Evolutionary conservation across 1,140 invertebrate species (phyloP).

Genomic region (Drosophila leontia): DNA sequence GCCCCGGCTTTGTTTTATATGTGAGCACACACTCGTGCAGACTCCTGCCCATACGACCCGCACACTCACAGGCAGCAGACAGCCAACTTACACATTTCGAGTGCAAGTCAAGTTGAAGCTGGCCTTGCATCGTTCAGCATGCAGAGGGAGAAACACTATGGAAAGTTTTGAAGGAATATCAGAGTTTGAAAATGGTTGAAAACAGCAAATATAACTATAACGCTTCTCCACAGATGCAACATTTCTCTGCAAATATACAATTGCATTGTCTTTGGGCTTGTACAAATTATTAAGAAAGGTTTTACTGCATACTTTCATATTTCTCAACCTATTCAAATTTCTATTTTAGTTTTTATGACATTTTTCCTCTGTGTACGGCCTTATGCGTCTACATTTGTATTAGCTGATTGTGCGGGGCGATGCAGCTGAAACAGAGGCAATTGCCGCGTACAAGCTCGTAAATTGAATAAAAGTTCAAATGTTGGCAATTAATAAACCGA

Average conservation of each 20-base stretch:
- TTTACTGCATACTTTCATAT: neutral
- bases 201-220: neutral
- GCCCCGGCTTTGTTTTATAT: conserved; percentile 66
- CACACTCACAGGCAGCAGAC: conserved; percentile 18
- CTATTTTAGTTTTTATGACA: neutral
- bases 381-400: conserved; percentile 36
- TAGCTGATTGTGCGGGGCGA: conserved; percentile 57
- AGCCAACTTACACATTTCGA: conserved; percentile 34
- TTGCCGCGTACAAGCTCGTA: conserved; percentile 71
- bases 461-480: conserved; percentile 83
- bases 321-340: neutral
- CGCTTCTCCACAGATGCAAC: neutral
- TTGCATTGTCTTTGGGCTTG: neutral
- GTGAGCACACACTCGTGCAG: conserved; percentile 15
- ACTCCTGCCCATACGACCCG: conserved; percentile 8
- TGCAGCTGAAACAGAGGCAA: conserved; percentile 42
- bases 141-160: conserved; percentile 6
- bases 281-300: neutral
- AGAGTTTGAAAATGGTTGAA: fast-evolving
- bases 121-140: conserved; percentile 32
- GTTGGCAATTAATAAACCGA: conserved; percentile 80
- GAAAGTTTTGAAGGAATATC: neutral
- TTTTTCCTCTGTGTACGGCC: neutral
- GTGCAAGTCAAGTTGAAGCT: conserved; percentile 55
- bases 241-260: neutral